These are phyloP conservation scores for Macrosoma leucophasiata DNA, from an alignment of 2,888 invertebrate species.

Conservation along the genomic window DNA sequence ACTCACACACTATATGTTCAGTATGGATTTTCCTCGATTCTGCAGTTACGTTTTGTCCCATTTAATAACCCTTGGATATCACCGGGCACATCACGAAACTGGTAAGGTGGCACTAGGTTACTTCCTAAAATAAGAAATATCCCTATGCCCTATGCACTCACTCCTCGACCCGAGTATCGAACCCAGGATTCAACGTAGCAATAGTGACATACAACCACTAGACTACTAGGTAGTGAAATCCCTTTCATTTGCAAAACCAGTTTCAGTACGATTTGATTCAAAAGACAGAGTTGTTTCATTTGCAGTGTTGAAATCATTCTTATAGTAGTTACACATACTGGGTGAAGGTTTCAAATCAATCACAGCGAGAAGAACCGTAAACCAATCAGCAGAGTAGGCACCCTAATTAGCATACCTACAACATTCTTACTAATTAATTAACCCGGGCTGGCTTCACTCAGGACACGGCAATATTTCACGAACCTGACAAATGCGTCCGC, in stretches of 20 bases:
- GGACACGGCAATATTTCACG: conserved; percentile 62
- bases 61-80: too few species aligned
- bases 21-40: too few species aligned
- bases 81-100: too few species aligned
- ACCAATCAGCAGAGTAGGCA: conserved; percentile 44
- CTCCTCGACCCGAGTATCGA: too few species aligned
- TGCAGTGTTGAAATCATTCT: conserved; percentile 1
- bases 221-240: too few species aligned
- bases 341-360: background rate
- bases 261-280: too few species aligned
- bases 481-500: conserved; percentile 70
- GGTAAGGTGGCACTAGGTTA: background rate
- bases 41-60: too few species aligned
- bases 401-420: conserved; percentile 61
- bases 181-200: too few species aligned
- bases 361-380: conserved; percentile 10
- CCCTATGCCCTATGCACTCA: background rate
- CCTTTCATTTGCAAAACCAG: too few species aligned
- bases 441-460: conserved; percentile 45
- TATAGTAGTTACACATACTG: background rate
- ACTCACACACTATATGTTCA: too few species aligned
- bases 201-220: too few species aligned
- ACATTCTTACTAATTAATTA: conserved; percentile 67
- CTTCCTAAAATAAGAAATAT: background rate
- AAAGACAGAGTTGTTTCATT: too few species aligned